Conservation (phyloP, 2,113 vertebrate genomes). For the Engraulis encrasicolus region DNA sequence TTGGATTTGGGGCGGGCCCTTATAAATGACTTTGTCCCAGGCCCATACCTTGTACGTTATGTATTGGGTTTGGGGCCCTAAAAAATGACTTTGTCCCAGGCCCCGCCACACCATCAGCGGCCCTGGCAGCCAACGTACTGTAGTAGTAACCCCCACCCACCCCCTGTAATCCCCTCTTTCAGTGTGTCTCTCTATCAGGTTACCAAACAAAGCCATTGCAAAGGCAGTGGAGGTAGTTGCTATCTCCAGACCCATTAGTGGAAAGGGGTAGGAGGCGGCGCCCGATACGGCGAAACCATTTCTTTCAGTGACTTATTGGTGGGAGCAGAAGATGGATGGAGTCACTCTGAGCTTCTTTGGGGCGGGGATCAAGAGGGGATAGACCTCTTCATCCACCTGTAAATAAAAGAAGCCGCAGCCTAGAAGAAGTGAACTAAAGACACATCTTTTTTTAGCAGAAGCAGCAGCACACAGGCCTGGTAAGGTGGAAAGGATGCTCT, state of each 20-base stretch:
- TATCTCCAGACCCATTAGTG: conserved; percentile 63
- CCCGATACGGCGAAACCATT: conserved; percentile 49
- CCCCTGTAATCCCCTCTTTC: neutral
- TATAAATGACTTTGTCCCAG: too few relatives aligned
- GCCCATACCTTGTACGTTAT: too few relatives aligned
- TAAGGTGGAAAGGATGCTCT: neutral
- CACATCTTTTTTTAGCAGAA: conserved; percentile 1
- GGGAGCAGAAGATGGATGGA: conserved; percentile 58
- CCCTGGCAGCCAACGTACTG: too few relatives aligned
- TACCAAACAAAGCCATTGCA: conserved; percentile 55
- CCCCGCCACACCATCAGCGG: too few relatives aligned
- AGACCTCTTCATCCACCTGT: conserved; percentile 45
- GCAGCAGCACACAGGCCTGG: neutral
- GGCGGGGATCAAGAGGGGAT: conserved; percentile 49
- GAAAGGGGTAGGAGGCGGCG: conserved; percentile 43
- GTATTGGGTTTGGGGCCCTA: too few relatives aligned
- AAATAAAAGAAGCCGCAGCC: conserved; percentile 45
- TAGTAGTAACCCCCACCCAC: too few relatives aligned
- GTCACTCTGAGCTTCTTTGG: conserved; percentile 46
- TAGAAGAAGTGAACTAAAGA: conserved; percentile 21
- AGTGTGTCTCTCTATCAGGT: conserved; percentile 15
- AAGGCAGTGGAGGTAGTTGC: conserved; percentile 49
- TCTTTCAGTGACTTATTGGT: conserved; percentile 49
- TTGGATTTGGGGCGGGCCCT: too few relatives aligned
- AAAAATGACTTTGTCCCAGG: too few relatives aligned